Evolutionary conservation across 2,113 vertebrate species (phyloP).

Genomic region (Charadrius vociferus): DNA sequence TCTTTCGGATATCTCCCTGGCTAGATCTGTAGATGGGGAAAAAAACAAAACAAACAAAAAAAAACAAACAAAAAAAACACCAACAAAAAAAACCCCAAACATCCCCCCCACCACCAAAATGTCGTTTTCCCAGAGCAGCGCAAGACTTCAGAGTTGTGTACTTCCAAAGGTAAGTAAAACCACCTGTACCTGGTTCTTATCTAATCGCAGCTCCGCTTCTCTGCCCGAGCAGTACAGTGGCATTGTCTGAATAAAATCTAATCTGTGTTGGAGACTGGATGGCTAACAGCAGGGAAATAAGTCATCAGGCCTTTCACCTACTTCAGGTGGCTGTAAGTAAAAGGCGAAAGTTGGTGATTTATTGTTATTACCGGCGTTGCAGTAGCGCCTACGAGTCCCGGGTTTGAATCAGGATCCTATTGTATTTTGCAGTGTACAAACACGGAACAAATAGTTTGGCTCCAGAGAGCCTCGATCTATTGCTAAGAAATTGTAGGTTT

Average conservation of each 20-base stretch:
- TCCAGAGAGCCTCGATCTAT: background rate
- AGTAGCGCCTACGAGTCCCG: background rate
- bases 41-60: no score
- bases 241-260: constrained; percentile 16
- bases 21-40: background rate
- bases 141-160: background rate
- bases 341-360: background rate
- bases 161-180: background rate
- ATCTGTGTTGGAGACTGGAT: background rate
- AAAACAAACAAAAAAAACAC: no score
- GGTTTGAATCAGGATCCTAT: background rate
- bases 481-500: background rate
- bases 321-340: background rate
- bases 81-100: fast-evolving
- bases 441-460: background rate
- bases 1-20: background rate
- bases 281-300: background rate
- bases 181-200: background rate
- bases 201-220: background rate
- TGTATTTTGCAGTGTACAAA: background rate
- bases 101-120: background rate
- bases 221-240: background rate
- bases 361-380: background rate
- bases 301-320: background rate
- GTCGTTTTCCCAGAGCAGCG: background rate